Evolutionary conservation across 2,113 vertebrate genomes (phyloP).

Genomic region (Rousettus leschenaultii): DNA sequence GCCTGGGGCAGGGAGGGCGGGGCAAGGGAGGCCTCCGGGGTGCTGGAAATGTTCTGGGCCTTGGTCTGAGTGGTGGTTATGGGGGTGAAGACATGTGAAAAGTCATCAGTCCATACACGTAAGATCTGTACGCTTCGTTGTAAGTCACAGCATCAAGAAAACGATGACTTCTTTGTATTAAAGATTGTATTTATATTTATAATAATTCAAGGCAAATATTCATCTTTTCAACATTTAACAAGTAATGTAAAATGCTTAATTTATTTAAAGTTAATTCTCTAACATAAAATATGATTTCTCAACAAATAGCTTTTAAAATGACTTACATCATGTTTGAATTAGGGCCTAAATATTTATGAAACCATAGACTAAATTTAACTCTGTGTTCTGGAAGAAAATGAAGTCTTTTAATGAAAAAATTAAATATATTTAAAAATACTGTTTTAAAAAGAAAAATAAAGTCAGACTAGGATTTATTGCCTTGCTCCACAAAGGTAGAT

Average conservation of each 20-base stretch:
- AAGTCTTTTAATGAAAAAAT: neutral
- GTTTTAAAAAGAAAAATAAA: neutral
- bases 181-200: slow-evolving; percentile 13
- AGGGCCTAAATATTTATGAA: slow-evolving; percentile 10
- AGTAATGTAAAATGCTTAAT: slow-evolving; percentile 28
- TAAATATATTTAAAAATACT: neutral
- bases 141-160: neutral
- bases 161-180: neutral
- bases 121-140: neutral
- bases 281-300: neutral
- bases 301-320: slow-evolving; percentile 38
- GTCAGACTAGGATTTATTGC: neutral
- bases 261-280: neutral
- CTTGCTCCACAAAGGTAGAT: neutral
- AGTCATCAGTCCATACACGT: rapidly evolving
- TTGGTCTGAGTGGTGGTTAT: neutral
- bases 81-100: neutral
- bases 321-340: slow-evolving; percentile 32
- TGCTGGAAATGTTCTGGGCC: neutral
- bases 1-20: neutral
- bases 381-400: neutral
- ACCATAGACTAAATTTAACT: neutral
- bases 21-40: neutral
- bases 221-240: neutral
- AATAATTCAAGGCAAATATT: slow-evolving; percentile 26